Base-by-base conservation (phyloP, 2,888 invertebrate species). In the Gasteruption jaculator region DNA sequence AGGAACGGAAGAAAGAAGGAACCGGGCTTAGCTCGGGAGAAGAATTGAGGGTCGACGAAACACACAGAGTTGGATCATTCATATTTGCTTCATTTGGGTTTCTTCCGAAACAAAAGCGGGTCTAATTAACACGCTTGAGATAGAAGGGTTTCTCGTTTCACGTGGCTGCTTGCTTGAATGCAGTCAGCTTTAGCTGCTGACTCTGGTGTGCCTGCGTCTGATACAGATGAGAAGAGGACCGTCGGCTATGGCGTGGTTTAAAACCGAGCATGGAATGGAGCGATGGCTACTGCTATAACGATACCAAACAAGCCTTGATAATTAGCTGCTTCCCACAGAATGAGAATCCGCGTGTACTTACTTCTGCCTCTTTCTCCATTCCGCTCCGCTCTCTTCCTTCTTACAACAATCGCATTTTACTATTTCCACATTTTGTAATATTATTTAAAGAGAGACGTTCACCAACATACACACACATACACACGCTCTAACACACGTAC, bases 61-160 rank as follows among this genome's bases (percentile, higher is more conserved):
- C n/a, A n/a, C 3, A 11, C 20, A 16, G 38, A 24, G 29, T 34
- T 46, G 53, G 43, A 55, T 56, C 58, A 50, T 56, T 61, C 59
- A 58, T 60, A 57, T 66, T 64, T 64, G 61, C 61, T 57, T 56
- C 57, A 56, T 62, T 58, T 51, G 52, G 49, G 49, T 54, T 60
- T 49, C 59, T 60, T 56, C 48, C 41, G 53, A 57, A 63, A 66
- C 65, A 65, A 65, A 65, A 61, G 65, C 62, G 50, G 51, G 57
- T 60, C 65, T 64, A 65, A 66, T 66, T 65, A 66, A 63, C 63
- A 60, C 64, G 65, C 62, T 57, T 53, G 61, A 62, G 64, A 63
- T 59, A 55, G 52, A 49, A 50, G 44, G 44, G 46, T 52, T 49
- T 49, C 47, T 45, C 46, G 46, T 57, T 55, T 50, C 59, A 48